phyloP scores from a whole-genome alignment of 1,140 invertebrate genomes.

The Drosophila oshimai region DNA sequence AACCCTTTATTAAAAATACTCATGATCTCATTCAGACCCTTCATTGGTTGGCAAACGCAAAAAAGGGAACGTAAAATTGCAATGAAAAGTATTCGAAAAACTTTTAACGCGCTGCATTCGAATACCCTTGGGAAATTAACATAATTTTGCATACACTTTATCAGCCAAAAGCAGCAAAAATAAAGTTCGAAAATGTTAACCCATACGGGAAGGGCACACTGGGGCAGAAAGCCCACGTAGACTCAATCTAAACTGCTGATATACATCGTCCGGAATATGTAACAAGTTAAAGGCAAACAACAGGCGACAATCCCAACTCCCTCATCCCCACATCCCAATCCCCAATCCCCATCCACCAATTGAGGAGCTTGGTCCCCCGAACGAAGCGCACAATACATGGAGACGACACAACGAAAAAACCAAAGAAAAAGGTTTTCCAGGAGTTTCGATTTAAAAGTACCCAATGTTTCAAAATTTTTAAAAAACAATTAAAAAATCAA shows the following conservation, averaged over 20 bases:
- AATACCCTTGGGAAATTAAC: constrained; percentile 71
- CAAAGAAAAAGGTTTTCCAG: neutral
- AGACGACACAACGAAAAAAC: neutral
- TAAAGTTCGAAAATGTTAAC: constrained; percentile 49
- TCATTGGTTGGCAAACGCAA: neutral
- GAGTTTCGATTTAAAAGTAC: neutral
- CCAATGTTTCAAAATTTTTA: neutral
- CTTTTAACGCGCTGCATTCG: constrained; percentile 61
- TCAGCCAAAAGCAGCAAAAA: constrained; percentile 17
- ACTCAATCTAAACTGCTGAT: constrained; percentile 68
- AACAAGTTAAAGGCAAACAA: constrained; percentile 74
- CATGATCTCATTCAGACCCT: neutral
- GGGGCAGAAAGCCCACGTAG: constrained; percentile 30
- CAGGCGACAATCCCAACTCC: constrained; percentile 33
- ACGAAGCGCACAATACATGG: neutral
- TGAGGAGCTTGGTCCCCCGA: neutral
- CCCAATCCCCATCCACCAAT: neutral
- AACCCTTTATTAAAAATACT: neutral
- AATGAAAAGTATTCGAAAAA: constrained; percentile 52
- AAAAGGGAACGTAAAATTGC: constrained; percentile 18
- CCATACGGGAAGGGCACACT: neutral
- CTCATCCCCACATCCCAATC: neutral
- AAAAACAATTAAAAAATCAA: too few species aligned
- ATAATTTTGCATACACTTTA: constrained; percentile 73
- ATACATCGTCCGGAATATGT: constrained; percentile 72